Percentiles rank a stretch among this genome's conserved stretches.
Evolutionary conservation across 2,888 invertebrate species (phyloP).

Genomic region (Drosophila bunnanda): DNA sequence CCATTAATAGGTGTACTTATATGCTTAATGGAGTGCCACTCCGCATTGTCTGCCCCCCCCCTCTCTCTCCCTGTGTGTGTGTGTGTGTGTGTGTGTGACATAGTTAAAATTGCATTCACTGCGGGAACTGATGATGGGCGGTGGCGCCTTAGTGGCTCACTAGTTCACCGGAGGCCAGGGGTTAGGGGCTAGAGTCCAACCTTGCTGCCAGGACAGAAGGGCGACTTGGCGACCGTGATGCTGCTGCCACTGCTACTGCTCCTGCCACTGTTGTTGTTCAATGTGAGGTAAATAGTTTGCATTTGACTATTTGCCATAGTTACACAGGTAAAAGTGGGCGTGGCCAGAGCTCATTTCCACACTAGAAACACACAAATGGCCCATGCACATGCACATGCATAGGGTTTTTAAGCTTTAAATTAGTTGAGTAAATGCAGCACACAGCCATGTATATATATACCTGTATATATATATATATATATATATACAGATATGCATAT

Average conservation of each 20-base stretch:
- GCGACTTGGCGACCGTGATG: slow-evolving; percentile 16
- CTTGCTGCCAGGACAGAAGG: slow-evolving; percentile 23
- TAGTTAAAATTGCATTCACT: slow-evolving; percentile 65
- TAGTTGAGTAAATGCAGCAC: slow-evolving; percentile 59
- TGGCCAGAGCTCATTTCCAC: slow-evolving; percentile 11
- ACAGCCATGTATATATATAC: neutral
- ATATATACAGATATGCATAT: neutral
- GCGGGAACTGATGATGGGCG: slow-evolving; percentile 25
- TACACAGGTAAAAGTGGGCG: slow-evolving; percentile 22
- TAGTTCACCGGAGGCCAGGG: neutral
- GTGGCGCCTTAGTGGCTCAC: slow-evolving; percentile 10
- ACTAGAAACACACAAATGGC: slow-evolving; percentile 15
- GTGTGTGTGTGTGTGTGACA: slow-evolving; percentile 49
- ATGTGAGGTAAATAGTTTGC: slow-evolving; percentile 69
- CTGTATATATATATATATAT: neutral
- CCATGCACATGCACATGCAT: neutral
- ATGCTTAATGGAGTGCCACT: slow-evolving; percentile 80
- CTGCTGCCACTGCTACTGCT: slow-evolving; percentile 40
- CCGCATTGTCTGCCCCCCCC: slow-evolving; percentile 56
- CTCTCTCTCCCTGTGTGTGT: neutral
- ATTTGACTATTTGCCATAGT: slow-evolving; percentile 71
- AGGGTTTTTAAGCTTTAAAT: slow-evolving; percentile 60
- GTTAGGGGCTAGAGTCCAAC: slow-evolving; percentile 3
- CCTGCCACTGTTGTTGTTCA: slow-evolving; percentile 64
- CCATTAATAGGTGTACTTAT: slow-evolving; percentile 81